phyloP scores from a whole-genome alignment of 2,888 invertebrate genomes.

The Ischnus inquisitorius region DNA sequence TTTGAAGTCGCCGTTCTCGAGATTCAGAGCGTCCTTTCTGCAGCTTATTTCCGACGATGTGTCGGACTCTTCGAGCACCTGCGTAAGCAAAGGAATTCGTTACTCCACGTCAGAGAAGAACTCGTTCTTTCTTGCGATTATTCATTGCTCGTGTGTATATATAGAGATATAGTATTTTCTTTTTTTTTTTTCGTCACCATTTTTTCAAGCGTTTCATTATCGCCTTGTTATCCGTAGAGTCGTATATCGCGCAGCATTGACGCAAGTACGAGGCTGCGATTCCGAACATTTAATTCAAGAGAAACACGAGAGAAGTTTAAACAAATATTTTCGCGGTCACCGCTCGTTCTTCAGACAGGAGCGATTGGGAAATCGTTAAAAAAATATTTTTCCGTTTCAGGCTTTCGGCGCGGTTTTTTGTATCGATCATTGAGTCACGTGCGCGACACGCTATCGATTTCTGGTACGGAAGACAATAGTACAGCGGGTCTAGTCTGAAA shows the following conservation, averaged over 20 bases:
- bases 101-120: constrained; percentile 57
- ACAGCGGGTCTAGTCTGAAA: no score
- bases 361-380: not conserved
- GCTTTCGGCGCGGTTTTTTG: no score
- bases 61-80: constrained; percentile 86
- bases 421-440: no score
- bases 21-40: constrained; percentile 84
- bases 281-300: not conserved
- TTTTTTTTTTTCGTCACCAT: not conserved
- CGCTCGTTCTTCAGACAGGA: not conserved
- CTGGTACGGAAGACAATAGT: no score
- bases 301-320: not conserved
- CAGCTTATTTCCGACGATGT: constrained; percentile 86
- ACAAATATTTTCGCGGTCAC: not conserved
- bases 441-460: no score
- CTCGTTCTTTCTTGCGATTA: not conserved
- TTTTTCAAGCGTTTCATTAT: constrained; percentile 15
- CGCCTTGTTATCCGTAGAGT: not conserved
- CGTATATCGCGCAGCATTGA: not conserved
- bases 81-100: constrained; percentile 71
- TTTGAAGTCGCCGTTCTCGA: constrained; percentile 84
- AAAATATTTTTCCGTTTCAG: no score
- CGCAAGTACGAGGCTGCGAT: not conserved
- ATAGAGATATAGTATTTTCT: not conserved
- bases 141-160: not conserved